A percentile compares a stretch with the other conserved stretches of the same genome.
phyloP scores from a whole-genome alignment of 2,888 invertebrate species.

The Chrysodeixis includens region DNA sequence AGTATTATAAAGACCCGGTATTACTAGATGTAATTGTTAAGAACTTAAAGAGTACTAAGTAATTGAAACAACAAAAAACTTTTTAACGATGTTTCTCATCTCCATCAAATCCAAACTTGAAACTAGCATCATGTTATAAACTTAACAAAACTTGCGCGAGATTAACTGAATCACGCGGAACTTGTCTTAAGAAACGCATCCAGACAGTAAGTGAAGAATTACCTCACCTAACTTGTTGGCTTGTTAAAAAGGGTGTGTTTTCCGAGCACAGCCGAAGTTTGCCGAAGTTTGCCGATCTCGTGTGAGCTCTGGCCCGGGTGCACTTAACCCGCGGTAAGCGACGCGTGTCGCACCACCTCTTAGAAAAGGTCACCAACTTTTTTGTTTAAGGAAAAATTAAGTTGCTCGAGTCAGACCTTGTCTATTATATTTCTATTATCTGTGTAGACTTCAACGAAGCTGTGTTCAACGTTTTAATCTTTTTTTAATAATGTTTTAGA shows the following conservation, averaged over 20 bases:
- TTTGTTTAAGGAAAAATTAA: constrained; percentile 1
- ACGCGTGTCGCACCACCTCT: background rate
- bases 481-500: too few relatives aligned
- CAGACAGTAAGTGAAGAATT: constrained; percentile 48
- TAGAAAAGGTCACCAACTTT: constrained; percentile 2
- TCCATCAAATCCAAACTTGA: constrained; percentile 1
- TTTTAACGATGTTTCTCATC: background rate
- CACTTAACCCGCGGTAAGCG: constrained; percentile 10
- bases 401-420: background rate
- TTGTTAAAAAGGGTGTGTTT: constrained; percentile 50
- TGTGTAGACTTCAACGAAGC: too few relatives aligned
- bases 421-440: background rate
- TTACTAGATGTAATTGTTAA: too few relatives aligned
- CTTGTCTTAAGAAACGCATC: constrained; percentile 32
- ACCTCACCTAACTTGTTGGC: constrained; percentile 40
- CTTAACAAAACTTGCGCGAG: constrained; percentile 22
- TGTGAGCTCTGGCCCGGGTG: constrained; percentile 12
- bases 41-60: too few relatives aligned
- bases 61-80: background rate
- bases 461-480: too few relatives aligned
- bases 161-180: constrained; percentile 42
- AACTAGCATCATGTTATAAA: constrained; percentile 19
- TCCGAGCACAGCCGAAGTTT: constrained; percentile 31
- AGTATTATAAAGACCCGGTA: too few relatives aligned
- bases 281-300: constrained; percentile 24